Percentiles rank a stretch among this genome's conserved stretches.
phyloP scores from a whole-genome alignment of 2,113 vertebrate genomes.

The Pelodiscus sinensis region DNA sequence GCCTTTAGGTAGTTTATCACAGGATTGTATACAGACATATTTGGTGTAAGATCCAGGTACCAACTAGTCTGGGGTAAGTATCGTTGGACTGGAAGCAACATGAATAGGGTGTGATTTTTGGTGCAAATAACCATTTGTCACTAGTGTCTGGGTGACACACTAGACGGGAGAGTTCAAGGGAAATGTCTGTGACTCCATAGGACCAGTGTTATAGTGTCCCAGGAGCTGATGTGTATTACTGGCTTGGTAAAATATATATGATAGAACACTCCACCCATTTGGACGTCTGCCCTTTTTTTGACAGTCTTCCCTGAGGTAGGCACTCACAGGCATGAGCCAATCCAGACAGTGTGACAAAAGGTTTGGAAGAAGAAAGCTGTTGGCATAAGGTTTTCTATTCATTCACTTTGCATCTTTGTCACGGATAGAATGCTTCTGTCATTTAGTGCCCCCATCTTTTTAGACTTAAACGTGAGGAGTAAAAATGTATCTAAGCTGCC shows the following conservation, averaged over 20 bases:
- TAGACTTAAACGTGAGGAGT: neutral
- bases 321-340: neutral
- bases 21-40: neutral
- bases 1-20: neutral
- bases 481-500: constrained; percentile 12
- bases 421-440: constrained; percentile 44
- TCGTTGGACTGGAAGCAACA: neutral
- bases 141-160: neutral
- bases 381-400: constrained; percentile 27
- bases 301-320: neutral
- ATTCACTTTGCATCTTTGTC: constrained; percentile 29
- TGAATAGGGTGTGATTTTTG: neutral
- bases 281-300: neutral
- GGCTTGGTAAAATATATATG: neutral
- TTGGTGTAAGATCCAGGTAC: neutral
- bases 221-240: neutral
- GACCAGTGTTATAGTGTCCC: neutral
- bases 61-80: neutral
- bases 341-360: neutral
- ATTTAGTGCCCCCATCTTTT: neutral
- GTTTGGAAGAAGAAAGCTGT: neutral
- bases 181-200: neutral
- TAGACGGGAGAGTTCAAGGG: neutral
- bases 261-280: neutral
- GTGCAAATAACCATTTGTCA: neutral